phyloP scores from a whole-genome alignment of 2,113 vertebrate species.

The Pollimyrus isidori region DNA sequence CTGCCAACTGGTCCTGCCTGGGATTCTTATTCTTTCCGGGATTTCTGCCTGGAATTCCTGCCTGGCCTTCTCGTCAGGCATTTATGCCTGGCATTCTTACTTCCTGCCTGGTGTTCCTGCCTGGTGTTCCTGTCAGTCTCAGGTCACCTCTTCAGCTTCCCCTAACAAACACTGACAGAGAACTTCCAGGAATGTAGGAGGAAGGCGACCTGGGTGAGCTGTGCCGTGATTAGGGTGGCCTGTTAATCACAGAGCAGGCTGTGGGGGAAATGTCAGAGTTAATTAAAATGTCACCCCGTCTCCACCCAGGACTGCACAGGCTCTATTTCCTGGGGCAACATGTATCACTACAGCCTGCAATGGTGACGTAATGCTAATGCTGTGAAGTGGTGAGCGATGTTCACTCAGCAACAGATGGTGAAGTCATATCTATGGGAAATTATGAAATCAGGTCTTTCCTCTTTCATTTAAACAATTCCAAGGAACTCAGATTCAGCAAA shows the following conservation, averaged over 20 bases:
- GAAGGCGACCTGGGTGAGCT: neutral
- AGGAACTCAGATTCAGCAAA: neutral
- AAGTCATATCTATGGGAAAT: neutral
- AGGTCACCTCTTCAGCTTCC: neutral
- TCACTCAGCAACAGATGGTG: neutral
- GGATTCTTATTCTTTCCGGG: neutral
- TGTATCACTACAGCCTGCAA: neutral
- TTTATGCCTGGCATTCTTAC: neutral
- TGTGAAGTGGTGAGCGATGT: neutral
- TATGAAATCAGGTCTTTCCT: neutral
- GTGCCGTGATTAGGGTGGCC: neutral
- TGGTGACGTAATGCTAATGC: neutral
- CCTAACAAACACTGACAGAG: constrained; percentile 2
- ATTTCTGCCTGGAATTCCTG: neutral
- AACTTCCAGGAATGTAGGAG: neutral
- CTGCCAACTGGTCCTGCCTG: too few species aligned
- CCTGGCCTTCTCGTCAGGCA: neutral
- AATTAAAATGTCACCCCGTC: neutral
- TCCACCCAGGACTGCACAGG: neutral
- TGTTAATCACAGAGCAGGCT: constrained; percentile 4
- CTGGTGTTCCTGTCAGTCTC: neutral
- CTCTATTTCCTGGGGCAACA: neutral
- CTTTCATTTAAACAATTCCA: neutral
- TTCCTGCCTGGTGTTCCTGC: neutral
- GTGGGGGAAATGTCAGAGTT: neutral